Conservation (phyloP, 2,888 invertebrate species). For the Pheosia tremula region DNA sequence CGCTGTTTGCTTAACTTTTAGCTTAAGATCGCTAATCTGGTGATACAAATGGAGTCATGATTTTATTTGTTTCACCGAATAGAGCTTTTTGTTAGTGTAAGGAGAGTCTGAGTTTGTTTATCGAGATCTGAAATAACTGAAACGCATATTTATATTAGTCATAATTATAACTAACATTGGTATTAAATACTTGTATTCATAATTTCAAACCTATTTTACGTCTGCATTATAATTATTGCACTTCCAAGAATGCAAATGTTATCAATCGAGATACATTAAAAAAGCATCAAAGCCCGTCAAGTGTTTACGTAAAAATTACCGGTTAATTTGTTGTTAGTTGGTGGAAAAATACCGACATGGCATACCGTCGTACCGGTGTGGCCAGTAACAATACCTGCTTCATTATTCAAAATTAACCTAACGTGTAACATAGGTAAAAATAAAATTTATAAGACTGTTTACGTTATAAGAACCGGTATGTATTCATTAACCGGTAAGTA, state of each 20-base stretch:
- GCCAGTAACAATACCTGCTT: background rate
- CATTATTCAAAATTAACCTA: background rate
- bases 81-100: too few species aligned
- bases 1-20: slow-evolving; percentile 23
- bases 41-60: slow-evolving; percentile 4
- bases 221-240: background rate
- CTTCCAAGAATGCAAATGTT: background rate
- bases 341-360: background rate
- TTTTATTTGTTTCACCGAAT: background rate
- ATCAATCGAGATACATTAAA: background rate
- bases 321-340: background rate
- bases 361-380: background rate
- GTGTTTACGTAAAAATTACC: background rate
- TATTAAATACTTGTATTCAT: too few species aligned
- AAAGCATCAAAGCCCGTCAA: background rate
- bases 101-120: too few species aligned
- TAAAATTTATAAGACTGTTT: background rate
- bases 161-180: too few species aligned
- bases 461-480: background rate
- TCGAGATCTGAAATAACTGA: too few species aligned
- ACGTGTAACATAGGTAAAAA: background rate
- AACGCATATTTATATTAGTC: too few species aligned
- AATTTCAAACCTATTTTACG: too few species aligned
- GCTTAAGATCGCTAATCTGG: slow-evolving; percentile 5
- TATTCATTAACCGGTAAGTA: slow-evolving; percentile 10